Base-by-base conservation (phyloP, 2,888 invertebrate genomes). In the Drosophila tanythrix region DNA sequence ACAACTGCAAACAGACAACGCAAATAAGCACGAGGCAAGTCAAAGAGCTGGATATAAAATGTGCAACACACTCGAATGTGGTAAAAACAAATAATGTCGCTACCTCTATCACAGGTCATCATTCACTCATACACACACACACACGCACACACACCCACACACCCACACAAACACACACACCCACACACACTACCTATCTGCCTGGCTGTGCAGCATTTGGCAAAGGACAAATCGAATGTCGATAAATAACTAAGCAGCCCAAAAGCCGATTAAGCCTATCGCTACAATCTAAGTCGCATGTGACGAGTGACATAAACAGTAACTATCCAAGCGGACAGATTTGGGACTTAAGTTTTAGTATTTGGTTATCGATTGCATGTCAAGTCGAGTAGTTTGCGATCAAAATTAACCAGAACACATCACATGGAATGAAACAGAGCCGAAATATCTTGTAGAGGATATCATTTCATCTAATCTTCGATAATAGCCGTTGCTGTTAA, bases 31-130 rank as follows among this genome's bases (percentile, higher is more conserved):
- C 36, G 11, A 35, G 1, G 4, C 21, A 53, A 53, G 29, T 8
- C 21, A 35, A 35, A 21, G 40, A 15, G 29, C 6, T 6, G 3
- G 6, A 51, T 50, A 68, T 50, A 36, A 68, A 69, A 57, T 68
- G 69, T 69, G 57, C 68, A 68, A 69, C 68, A 69, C 50, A 40
- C 68, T 69, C 35, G 36, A 56, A 40, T 57, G 69, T 69, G 56
- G 33, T 27, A 61, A 36, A 43, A 33, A 57, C 60, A 75, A 73
- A 67, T 51, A 64, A 48, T 25, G 56, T 43, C 29, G 8, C 18
- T 21, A 15, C n/a, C 40, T 40, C 29, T 21, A 31, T 56, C 57
- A 46, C 35, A 18, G 25, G 11, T 18, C 43, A 40, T 27, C 13
- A 40, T 35, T 46, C 18, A 48, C 7, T 10, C 43, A 4, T 18